Evolutionary conservation across 2,888 invertebrate species (phyloP).

Genomic region (Stegophylla sp.): DNA sequence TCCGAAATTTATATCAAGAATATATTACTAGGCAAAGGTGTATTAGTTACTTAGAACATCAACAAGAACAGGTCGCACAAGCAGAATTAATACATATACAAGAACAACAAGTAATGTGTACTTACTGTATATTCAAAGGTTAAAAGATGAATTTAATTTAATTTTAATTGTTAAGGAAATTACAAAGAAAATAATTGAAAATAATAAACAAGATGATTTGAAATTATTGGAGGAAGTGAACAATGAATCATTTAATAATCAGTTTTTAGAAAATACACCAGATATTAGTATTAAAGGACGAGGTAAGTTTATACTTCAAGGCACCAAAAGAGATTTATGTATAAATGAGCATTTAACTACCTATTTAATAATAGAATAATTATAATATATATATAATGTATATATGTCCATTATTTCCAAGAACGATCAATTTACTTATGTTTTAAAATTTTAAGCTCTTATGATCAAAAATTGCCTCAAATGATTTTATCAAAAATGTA

Average conservation of each 20-base stretch:
- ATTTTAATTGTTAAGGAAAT: slow-evolving; percentile 34
- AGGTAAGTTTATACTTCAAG: slow-evolving; percentile 1
- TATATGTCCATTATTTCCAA: too few species aligned
- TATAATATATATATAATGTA: too few species aligned
- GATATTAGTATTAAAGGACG: slow-evolving; percentile 50
- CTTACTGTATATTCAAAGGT: not conserved
- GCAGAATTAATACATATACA: slow-evolving; percentile 80
- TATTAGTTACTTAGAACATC: slow-evolving; percentile 85
- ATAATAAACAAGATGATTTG: slow-evolving; percentile 53
- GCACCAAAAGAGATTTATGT: not conserved
- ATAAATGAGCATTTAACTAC: too few species aligned
- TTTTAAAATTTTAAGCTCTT: too few species aligned
- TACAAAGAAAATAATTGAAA: slow-evolving; percentile 48
- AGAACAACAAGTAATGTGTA: slow-evolving; percentile 69
- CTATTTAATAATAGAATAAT: too few species aligned
- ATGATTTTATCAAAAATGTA: too few species aligned
- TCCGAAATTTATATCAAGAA: slow-evolving; percentile 82
- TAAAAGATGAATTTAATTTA: not conserved
- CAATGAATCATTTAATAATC: slow-evolving; percentile 33
- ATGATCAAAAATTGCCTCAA: too few species aligned
- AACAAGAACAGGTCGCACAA: slow-evolving; percentile 81
- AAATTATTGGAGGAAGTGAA: slow-evolving; percentile 55
- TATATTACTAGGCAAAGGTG: slow-evolving; percentile 89
- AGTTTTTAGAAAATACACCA: slow-evolving; percentile 38
- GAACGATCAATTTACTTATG: too few species aligned